Base-by-base conservation (phyloP, 1,140 invertebrate genomes). In the Drosophila pandora region DNA sequence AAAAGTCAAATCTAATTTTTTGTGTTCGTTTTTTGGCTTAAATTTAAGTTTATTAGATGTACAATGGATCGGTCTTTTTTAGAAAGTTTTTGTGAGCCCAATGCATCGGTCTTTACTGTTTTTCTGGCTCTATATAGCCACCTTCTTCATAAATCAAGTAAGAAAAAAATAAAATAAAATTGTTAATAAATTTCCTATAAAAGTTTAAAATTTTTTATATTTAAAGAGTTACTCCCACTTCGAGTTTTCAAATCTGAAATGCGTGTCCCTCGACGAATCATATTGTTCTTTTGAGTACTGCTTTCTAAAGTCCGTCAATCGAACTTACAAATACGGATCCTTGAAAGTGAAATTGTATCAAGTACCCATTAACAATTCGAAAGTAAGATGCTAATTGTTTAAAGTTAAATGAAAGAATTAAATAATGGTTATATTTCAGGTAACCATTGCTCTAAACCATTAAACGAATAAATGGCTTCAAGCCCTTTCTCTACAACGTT, bases 401-500 rank as follows among this genome's bases (percentile, higher is more conserved):
- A 9, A 13, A 41, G 2, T 17, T 2, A 10, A 55, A 25, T 0
- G 17, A 17, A 1, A 9, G n/a, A 28, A 21, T 0, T 9, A 3
- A 28, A 12, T 6, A 3, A 4, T n/a, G 37, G 2, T 39, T 12
- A 12, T 4, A 41, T 41, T 13, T 2, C 4, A 58, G 55, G 2
- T 48, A 0, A 58, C 47, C 1, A n/a, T 47, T 0, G 55, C 55
- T 9, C 3, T 58, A 9, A 41, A 47, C 2, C 28, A 48, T n/a
- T n/a, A n/a, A n/a, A 30, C 25, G 55, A 2, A 3, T 58, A 6
- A 58, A 23, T 6, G 55, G 55, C 6, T 48, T 3, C 6, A 47
- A 48, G 12, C 55, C 55, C 5, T 58, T 58, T 7, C 25, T 58
- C 0, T 58, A 58, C 5, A 58, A 58, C 1, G 5, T 58, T 3